These are phyloP conservation scores for Sebastes matsubarae DNA, from an alignment of 2,797 vertebrate genomes.

Conservation along the genomic window DNA sequence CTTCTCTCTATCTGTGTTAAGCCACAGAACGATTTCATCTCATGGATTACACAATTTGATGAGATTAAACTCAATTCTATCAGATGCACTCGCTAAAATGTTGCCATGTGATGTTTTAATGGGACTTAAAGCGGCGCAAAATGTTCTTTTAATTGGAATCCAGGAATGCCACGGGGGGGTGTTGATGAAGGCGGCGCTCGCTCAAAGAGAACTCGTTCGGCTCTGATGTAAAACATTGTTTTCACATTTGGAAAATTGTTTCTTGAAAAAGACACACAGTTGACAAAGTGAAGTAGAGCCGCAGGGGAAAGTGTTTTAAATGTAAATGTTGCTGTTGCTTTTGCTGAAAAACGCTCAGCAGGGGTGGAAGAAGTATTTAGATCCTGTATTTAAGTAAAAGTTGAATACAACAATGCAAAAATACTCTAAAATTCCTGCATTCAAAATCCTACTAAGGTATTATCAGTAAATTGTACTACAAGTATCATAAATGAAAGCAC, in stretches of 20 bases:
- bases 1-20: slow-evolving; percentile 35
- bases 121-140: slow-evolving; percentile 23
- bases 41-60: slow-evolving; percentile 56
- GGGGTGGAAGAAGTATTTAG: background rate
- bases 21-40: slow-evolving; percentile 41
- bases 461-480: background rate
- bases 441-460: background rate
- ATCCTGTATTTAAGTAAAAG: background rate
- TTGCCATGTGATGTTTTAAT: slow-evolving; percentile 38
- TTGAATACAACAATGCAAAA: background rate
- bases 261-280: background rate
- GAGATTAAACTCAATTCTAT: slow-evolving; percentile 54
- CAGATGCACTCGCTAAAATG: slow-evolving; percentile 30
- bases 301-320: background rate
- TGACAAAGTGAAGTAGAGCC: background rate
- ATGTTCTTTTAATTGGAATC: slow-evolving; percentile 38
- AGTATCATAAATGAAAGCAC: background rate
- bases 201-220: background rate
- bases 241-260: background rate
- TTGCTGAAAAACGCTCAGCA: background rate
- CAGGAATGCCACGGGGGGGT: background rate
- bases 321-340: background rate
- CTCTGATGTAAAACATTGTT: background rate
- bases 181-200: background rate
- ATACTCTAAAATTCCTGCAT: background rate